Evolutionary conservation across 1,140 invertebrate genomes (phyloP).

Genomic region (Dysdera silvatica): DNA sequence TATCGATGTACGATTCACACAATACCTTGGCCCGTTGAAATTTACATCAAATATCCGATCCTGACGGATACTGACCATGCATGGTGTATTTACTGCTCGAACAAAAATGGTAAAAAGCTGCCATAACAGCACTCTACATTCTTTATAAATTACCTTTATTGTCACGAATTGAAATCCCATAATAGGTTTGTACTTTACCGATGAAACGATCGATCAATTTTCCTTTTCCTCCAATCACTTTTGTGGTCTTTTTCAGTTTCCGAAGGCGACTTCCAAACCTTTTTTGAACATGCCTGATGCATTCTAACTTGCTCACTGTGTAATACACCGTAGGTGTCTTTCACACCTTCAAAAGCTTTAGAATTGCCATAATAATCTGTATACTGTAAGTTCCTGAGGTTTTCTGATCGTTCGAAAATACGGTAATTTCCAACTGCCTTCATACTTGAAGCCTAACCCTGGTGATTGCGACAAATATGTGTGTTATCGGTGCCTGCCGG

Average conservation of each 20-base stretch:
- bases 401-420: conserved; percentile 23
- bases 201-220: not conserved
- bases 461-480: conserved; percentile 16
- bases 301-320: not conserved
- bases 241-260: not conserved
- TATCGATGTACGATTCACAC: not conserved
- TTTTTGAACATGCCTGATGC: not conserved
- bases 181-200: not conserved
- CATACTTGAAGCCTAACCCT: conserved; percentile 22
- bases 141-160: not conserved
- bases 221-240: not conserved
- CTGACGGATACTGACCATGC: not conserved
- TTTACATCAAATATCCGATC: not conserved
- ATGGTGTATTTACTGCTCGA: not conserved
- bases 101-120: not conserved
- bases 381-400: conserved; percentile 7
- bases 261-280: not conserved
- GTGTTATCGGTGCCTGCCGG: no score
- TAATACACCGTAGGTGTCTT: conserved; percentile 4
- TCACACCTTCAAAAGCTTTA: conserved; percentile 23
- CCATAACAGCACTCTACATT: not conserved
- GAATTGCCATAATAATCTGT: conserved; percentile 8
- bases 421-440: conserved; percentile 22
- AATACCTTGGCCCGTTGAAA: not conserved
- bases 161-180: not conserved